Evolutionary conservation across 2,888 invertebrate genomes (phyloP), one percentile per base, ranked within the genome.

Genomic region (Caenorhabditis sp.): DNA sequence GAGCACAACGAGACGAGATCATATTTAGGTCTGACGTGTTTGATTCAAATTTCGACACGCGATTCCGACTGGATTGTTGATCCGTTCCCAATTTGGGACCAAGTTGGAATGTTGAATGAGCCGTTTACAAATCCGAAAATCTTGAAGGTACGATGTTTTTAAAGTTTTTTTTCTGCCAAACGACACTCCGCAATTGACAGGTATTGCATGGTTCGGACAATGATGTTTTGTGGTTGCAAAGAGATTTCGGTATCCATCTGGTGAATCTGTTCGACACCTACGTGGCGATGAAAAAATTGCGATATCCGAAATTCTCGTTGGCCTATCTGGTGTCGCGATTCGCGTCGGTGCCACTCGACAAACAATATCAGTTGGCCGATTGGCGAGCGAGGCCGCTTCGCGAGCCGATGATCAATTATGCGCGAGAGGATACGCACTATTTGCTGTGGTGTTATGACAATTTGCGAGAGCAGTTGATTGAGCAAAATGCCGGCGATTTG

Each of bases 191-290:
- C n/a, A n/a, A n/a, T n/a, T 14, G n/a, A 93, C 93, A 31, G 31
- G 91, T 95, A 5, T 92, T 99, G 81, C 99, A 99, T 88, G 97
- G 97, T 12, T 93, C 95, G 0, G 92, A 93, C 68, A 90, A 88
- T 70, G 97, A 99, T 87, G 91, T 99, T 21, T 90, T 92, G 37
- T 99, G 99, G 97, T 89, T 99, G 36, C 99, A 99, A 88, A 91
- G 95, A 19, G 99, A 99, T 90, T 92, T 97, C 66, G 93, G 95
- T 0, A 88, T 99, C 1, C 99, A 99, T 88, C 89, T 99, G 1
- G 96, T 99, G 0, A 96, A 97, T 81, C 91, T 99, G 92, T 97
- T 99, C 88, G 99, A 99, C 88, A 99, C 97, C 0, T 73, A 79
- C 57, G 65, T 69, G 17, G 81, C 82, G 0, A 81, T 83, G 82